Conservation (phyloP, 2,888 invertebrate genomes). For the Calliscelio sp. region DNA sequence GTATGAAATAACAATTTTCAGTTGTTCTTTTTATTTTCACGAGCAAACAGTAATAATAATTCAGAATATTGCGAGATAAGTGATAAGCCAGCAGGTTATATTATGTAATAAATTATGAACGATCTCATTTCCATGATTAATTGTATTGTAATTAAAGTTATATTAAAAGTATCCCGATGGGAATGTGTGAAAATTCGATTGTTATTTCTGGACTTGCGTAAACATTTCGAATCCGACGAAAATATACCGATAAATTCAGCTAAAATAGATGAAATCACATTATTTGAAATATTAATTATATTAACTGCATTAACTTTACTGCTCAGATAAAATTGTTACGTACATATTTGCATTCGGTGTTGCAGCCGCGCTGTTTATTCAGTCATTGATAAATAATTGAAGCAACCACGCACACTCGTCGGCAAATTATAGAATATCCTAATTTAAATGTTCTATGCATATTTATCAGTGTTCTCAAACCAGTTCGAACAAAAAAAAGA, state of each 20-base stretch:
- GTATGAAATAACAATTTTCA: not conserved
- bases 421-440: too few relatives aligned
- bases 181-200: conserved; percentile 27
- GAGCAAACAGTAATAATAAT: not conserved
- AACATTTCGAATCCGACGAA: conserved; percentile 29
- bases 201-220: conserved; percentile 21
- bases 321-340: conserved; percentile 31
- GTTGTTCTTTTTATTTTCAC: not conserved
- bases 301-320: conserved; percentile 34
- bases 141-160: conserved; percentile 21
- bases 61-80: not conserved
- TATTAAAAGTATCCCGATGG: not conserved
- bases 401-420: not conserved
- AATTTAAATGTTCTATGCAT: too few relatives aligned
- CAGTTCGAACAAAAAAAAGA: too few relatives aligned
- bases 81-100: not conserved
- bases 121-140: conserved; percentile 12
- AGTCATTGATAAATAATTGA: conserved; percentile 31
- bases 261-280: conserved; percentile 34
- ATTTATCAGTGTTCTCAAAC: too few relatives aligned
- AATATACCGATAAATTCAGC: conserved; percentile 20
- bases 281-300: conserved; percentile 51
- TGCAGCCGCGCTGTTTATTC: conserved; percentile 2
- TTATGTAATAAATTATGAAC: not conserved
- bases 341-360: conserved; percentile 32